Conservation (phyloP, 2,888 invertebrate species). For the Diadegma fenestrale region DNA sequence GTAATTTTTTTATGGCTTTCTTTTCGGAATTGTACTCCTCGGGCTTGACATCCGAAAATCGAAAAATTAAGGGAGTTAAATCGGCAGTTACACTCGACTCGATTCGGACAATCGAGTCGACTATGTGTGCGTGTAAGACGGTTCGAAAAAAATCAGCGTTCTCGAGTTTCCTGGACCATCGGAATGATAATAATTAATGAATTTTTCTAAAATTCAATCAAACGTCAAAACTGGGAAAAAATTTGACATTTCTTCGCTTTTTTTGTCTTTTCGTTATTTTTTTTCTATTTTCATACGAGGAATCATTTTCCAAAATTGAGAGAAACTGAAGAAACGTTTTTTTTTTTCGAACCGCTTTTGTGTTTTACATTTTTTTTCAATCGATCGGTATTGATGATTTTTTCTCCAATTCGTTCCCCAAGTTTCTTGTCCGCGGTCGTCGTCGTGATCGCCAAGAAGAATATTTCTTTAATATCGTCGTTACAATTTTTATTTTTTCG, state of each 20-base stretch:
- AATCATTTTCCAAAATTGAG: background rate
- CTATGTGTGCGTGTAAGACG: constrained; percentile 41
- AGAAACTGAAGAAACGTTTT: background rate
- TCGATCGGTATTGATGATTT: too few species aligned
- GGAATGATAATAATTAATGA: background rate
- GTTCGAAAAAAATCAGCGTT: constrained; percentile 33
- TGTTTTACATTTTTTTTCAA: background rate
- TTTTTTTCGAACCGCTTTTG: background rate
- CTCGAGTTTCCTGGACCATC: background rate
- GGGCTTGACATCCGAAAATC: constrained; percentile 23
- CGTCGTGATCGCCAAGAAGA: background rate
- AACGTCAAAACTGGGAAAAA: background rate
- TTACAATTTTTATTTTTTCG: background rate
- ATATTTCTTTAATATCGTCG: background rate
- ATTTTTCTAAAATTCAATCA: too few species aligned
- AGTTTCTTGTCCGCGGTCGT: background rate
- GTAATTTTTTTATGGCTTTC: background rate
- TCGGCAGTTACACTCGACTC: constrained; percentile 69
- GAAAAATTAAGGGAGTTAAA: constrained; percentile 47
- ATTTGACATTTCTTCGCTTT: background rate
- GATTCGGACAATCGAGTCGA: constrained; percentile 62
- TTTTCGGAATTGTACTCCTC: background rate
- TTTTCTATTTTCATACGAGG: background rate
- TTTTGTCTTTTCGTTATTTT: background rate
- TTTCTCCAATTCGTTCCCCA: background rate